Conservation (phyloP, 2,888 invertebrate genomes). For the Trilocha varians region DNA sequence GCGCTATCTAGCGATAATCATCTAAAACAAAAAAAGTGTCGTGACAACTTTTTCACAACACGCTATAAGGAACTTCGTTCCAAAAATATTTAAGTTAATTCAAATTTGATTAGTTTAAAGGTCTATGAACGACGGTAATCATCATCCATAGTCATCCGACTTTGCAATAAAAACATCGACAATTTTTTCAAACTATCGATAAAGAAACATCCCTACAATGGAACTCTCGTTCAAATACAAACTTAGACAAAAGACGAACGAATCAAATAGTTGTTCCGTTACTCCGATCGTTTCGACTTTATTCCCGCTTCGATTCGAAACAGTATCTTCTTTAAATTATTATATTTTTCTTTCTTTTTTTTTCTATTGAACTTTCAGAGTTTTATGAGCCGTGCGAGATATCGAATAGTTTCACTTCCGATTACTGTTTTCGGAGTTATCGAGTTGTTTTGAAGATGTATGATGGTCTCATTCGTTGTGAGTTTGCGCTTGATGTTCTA, state of each 20-base stretch:
- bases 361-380: constrained; percentile 24
- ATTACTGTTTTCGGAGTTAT: neutral
- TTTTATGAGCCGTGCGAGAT: constrained; percentile 37
- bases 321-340: constrained; percentile 63
- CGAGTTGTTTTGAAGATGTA: neutral
- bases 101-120: no score
- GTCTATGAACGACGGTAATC: neutral
- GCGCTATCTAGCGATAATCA: no score
- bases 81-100: no score
- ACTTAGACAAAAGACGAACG: constrained; percentile 64
- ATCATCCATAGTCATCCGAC: neutral
- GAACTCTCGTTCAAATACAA: constrained; percentile 54
- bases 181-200: no score
- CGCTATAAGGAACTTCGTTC: no score
- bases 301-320: constrained; percentile 57
- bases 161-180: no score
- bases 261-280: constrained; percentile 54
- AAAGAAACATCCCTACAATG: constrained; percentile 34
- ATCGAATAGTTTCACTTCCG: neutral
- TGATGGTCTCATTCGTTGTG: no score
- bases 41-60: no score
- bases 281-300: constrained; percentile 61
- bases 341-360: constrained; percentile 61
- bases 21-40: no score
- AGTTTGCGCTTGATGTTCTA: no score